phyloP scores from a whole-genome alignment of 1,140 invertebrate species.

The Sitodiplosis mosellana region DNA sequence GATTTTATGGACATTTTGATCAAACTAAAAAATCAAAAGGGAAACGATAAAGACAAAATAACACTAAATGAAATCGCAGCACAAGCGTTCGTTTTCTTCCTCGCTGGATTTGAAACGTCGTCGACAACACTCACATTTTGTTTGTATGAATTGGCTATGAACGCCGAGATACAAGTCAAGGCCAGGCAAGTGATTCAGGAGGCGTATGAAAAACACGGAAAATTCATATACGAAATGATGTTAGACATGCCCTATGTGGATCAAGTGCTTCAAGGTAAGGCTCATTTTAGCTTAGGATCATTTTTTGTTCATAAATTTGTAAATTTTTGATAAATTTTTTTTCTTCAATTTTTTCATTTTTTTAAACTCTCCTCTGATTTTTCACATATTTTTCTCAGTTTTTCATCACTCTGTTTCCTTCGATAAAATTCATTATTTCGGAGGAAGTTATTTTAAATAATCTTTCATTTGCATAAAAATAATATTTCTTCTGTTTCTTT shows the following conservation, averaged over 20 bases:
- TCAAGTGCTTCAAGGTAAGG: conserved; percentile 14
- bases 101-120: conserved; percentile 30
- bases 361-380: no score
- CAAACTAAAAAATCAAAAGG: conserved; percentile 26
- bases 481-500: background rate
- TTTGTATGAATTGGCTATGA: conserved; percentile 30
- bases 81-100: conserved; percentile 25
- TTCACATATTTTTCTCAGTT: no score
- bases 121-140: conserved; percentile 26
- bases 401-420: background rate
- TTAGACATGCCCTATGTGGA: conserved; percentile 16
- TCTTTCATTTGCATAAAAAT: background rate
- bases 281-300: background rate
- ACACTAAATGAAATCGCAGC: conserved; percentile 15
- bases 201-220: conserved; percentile 19
- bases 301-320: no score
- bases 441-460: background rate
- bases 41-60: conserved; percentile 4
- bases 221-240: conserved; percentile 28
- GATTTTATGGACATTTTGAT: conserved; percentile 35
- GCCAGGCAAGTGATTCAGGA: conserved; percentile 28
- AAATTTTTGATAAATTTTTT: background rate
- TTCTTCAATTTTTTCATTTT: no score
- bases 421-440: background rate
- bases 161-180: conserved; percentile 28